These are phyloP conservation scores for Oxyteleia sp. DNA, from an alignment of 2,888 invertebrate genomes.

Conservation along the genomic window DNA sequence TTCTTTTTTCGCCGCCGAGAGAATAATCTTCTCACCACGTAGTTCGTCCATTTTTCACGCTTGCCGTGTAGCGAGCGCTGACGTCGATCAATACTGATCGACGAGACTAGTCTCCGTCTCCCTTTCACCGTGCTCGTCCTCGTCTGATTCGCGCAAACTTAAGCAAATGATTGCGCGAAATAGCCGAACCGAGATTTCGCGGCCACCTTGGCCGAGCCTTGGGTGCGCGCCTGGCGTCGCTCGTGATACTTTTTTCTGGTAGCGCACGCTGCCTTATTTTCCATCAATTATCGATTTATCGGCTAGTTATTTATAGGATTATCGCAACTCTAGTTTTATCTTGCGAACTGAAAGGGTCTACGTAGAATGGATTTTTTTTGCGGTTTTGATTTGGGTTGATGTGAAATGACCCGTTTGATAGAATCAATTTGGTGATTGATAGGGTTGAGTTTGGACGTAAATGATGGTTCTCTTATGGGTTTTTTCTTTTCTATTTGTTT, in stretches of 20 bases:
- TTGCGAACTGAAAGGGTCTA: conserved; percentile 27
- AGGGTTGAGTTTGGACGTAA: neutral
- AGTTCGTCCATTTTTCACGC: conserved; percentile 63
- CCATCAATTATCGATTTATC: conserved; percentile 63
- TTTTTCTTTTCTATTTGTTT: too few relatives aligned
- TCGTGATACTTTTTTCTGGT: neutral
- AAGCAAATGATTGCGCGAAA: conserved; percentile 48
- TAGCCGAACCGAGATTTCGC: conserved; percentile 28
- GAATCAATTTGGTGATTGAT: conserved; percentile 13
- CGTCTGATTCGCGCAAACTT: conserved; percentile 9
- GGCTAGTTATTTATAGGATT: conserved; percentile 63
- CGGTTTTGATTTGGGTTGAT: conserved; percentile 26
- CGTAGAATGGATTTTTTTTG: too few relatives aligned
- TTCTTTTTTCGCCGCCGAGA: conserved; percentile 3
- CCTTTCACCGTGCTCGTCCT: conserved; percentile 24
- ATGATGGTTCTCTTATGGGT: neutral
- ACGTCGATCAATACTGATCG: conserved; percentile 70
- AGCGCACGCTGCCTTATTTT: too few relatives aligned
- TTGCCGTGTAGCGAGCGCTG: conserved; percentile 41
- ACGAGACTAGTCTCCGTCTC: conserved; percentile 45
- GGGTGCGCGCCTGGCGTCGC: neutral
- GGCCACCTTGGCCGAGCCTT: conserved; percentile 44
- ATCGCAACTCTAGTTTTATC: conserved; percentile 57
- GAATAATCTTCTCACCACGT: conserved; percentile 13
- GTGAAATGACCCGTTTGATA: conserved; percentile 27